phyloP scores from a whole-genome alignment of 2,113 vertebrate species.

The Globicephala melas region DNA sequence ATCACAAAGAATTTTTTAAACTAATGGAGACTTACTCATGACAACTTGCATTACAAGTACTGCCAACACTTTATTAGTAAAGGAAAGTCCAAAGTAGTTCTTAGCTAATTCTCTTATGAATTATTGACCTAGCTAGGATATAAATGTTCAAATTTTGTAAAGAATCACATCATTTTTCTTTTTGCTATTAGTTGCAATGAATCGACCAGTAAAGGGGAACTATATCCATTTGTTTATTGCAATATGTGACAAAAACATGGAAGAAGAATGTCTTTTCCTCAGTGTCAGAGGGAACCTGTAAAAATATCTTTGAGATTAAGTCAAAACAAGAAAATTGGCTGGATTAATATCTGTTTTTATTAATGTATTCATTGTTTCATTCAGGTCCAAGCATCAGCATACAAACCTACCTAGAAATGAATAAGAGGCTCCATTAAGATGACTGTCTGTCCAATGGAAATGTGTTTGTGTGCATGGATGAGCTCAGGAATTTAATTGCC shows the following conservation, averaged over 20 bases:
- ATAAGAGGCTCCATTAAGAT: neutral
- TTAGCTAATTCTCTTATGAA: neutral
- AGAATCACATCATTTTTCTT: neutral
- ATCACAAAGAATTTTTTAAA: neutral
- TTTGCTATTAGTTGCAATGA: neutral
- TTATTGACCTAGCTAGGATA: neutral
- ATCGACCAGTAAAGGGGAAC: neutral
- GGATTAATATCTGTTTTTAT: neutral
- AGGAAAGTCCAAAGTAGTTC: neutral
- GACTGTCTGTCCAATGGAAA: neutral
- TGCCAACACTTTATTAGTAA: neutral
- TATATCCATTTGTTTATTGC: neutral
- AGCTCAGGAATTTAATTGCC: neutral
- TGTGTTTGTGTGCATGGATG: neutral
- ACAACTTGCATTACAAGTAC: neutral
- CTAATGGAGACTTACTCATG: neutral
- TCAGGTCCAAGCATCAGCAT: neutral
- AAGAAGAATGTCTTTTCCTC: neutral
- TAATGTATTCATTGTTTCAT: neutral
- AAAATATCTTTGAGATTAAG: neutral
- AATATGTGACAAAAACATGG: neutral
- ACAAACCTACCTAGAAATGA: neutral
- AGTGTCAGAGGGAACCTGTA: neutral
- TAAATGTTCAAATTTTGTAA: neutral
- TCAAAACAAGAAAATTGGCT: neutral